A percentile compares a stretch with the other conserved stretches of the same genome.
phyloP scores from a whole-genome alignment of 2,888 invertebrate species.

The Notodonta dromedarius region DNA sequence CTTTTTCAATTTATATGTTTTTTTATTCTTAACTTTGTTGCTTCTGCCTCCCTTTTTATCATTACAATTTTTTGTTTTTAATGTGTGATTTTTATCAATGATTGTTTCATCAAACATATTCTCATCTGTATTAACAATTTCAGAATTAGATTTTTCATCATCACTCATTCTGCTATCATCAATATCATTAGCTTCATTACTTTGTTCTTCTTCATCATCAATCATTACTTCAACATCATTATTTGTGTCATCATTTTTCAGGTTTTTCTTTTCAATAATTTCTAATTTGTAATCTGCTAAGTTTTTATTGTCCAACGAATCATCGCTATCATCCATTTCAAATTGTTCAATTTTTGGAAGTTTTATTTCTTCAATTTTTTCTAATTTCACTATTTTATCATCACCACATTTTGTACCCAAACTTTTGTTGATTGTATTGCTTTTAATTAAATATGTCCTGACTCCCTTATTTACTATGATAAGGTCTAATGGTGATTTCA shows the following conservation, averaged over 20 bases:
- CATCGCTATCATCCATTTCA: slow-evolving; percentile 4
- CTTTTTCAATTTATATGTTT: slow-evolving; percentile 9
- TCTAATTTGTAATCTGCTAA: slow-evolving; percentile 5
- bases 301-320: slow-evolving; percentile 9
- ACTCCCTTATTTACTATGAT: slow-evolving; percentile 19
- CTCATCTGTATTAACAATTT: not conserved
- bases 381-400: not conserved
- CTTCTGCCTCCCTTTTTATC: slow-evolving; percentile 2
- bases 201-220: not conserved
- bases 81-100: not conserved
- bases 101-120: not conserved
- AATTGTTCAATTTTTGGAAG: slow-evolving; percentile 1
- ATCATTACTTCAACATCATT: not conserved
- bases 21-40: not conserved
- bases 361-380: not conserved
- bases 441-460: slow-evolving; percentile 12
- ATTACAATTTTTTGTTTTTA: not conserved
- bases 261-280: not conserved
- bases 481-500: slow-evolving; percentile 19
- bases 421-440: not conserved
- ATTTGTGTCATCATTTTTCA: not conserved
- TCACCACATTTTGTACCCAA: not conserved
- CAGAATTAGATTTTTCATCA: not conserved
- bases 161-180: slow-evolving; percentile 3
- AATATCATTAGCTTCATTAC: not conserved